These are phyloP conservation scores for Drosophila auraria DNA, from an alignment of 1,140 invertebrate species.

Conservation along the genomic window DNA sequence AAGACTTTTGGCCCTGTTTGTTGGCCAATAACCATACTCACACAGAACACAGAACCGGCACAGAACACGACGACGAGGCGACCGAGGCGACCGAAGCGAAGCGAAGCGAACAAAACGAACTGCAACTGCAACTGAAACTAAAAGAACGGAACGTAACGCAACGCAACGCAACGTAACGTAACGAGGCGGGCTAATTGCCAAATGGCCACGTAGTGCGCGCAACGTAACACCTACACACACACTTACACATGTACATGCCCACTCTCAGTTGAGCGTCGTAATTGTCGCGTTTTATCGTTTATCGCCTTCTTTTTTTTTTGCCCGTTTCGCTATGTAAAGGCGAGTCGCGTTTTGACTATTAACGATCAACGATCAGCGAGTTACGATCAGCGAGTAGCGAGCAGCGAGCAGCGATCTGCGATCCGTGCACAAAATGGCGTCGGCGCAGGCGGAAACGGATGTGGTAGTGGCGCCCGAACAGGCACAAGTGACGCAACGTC, in stretches of 20 bases:
- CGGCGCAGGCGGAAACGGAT: constrained; percentile 50
- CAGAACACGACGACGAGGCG: constrained; percentile 15
- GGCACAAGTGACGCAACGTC: constrained; percentile 61
- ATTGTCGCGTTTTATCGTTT: constrained; percentile 30
- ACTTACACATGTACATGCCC: constrained; percentile 41
- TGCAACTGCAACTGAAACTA: constrained; percentile 24
- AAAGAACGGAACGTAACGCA: constrained; percentile 11
- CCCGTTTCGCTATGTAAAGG: constrained; percentile 20
- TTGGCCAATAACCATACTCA: constrained; percentile 46
- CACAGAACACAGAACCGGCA: constrained; percentile 26
- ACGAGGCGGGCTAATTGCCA: constrained; percentile 45
- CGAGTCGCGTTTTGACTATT: constrained; percentile 23
- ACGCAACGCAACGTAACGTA: neutral
- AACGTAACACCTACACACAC: constrained; percentile 39
- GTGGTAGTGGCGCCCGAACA: constrained; percentile 47
- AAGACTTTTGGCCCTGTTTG: constrained; percentile 84
- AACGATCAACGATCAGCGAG: constrained; percentile 21
- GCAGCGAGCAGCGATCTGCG: constrained; percentile 14
- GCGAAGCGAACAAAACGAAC: constrained; percentile 11
- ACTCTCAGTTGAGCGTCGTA: constrained; percentile 43
- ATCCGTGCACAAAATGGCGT: constrained; percentile 43
- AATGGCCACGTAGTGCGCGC: constrained; percentile 66
- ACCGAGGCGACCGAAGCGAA: constrained; percentile 1
- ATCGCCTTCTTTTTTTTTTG: neutral
- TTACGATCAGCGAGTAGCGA: constrained; percentile 29